phyloP scores from a whole-genome alignment of 2,888 invertebrate genomes.

The Heliconius ethilla region DNA sequence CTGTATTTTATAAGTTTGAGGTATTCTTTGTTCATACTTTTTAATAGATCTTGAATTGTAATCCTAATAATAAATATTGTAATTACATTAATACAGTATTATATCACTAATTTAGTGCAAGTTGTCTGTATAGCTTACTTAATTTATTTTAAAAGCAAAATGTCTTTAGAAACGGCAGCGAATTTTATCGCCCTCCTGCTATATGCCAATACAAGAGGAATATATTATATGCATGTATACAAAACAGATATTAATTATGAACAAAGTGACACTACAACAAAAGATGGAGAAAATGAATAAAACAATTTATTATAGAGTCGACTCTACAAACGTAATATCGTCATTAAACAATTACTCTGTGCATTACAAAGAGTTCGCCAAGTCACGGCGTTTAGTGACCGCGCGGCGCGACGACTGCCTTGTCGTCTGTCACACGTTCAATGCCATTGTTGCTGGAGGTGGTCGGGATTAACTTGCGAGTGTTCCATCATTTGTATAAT shows the following conservation, averaged over 20 bases:
- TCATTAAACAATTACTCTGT: conserved; percentile 23
- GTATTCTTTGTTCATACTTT: no score
- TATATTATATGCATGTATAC: background rate
- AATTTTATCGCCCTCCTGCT: no score
- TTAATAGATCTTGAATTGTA: no score
- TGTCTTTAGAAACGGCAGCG: no score
- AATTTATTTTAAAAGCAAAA: no score
- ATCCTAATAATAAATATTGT: no score
- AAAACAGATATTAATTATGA: background rate
- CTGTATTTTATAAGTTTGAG: no score
- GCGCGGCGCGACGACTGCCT: conserved; percentile 44
- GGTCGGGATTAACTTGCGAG: background rate
- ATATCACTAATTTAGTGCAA: no score
- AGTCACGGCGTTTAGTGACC: conserved; percentile 48
- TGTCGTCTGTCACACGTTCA: conserved; percentile 45
- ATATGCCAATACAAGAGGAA: background rate
- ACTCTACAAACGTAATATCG: conserved; percentile 5
- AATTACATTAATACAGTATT: no score
- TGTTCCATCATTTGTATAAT: background rate
- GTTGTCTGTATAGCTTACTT: no score
- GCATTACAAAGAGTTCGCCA: conserved; percentile 36
- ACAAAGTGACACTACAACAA: background rate
- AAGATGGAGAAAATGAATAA: background rate
- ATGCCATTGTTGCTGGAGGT: background rate
- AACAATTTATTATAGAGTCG: background rate